Evolutionary conservation across 2,113 vertebrate genomes (phyloP).

Genomic region (Nicator chloris): DNA sequence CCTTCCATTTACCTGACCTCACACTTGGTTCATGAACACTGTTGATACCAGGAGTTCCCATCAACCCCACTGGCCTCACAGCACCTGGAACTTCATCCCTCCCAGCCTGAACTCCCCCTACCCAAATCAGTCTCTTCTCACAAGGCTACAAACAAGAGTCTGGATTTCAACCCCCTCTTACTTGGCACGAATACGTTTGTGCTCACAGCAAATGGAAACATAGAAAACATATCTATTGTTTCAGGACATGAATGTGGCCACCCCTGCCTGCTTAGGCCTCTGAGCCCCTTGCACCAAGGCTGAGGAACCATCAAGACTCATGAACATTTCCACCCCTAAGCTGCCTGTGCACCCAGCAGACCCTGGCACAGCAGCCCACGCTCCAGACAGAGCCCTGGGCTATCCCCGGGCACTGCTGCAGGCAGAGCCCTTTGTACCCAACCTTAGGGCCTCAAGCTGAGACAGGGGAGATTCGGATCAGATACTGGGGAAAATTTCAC

Average conservation of each 20-base stretch:
- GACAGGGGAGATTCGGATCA: background rate
- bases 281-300: background rate
- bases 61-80: background rate
- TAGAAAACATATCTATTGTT: accelerated
- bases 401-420: background rate
- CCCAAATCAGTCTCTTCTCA: background rate
- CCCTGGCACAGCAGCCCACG: accelerated
- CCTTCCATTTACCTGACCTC: background rate
- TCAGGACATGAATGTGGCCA: background rate
- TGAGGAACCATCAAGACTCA: background rate
- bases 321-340: accelerated
- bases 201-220: background rate
- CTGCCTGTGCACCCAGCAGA: background rate
- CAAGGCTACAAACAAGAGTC: background rate
- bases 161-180: background rate
- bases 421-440: background rate
- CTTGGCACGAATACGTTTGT: accelerated
- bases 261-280: accelerated
- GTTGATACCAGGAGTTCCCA: background rate
- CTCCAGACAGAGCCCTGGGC: accelerated
- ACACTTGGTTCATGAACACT: accelerated
- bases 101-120: background rate
- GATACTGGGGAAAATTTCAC: background rate
- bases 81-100: background rate
- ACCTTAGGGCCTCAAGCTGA: accelerated